Evolutionary conservation across 1,140 invertebrate species (phyloP), one percentile per base, ranked within the genome.

Genomic region (Ceratoteleas bidentatus): DNA sequence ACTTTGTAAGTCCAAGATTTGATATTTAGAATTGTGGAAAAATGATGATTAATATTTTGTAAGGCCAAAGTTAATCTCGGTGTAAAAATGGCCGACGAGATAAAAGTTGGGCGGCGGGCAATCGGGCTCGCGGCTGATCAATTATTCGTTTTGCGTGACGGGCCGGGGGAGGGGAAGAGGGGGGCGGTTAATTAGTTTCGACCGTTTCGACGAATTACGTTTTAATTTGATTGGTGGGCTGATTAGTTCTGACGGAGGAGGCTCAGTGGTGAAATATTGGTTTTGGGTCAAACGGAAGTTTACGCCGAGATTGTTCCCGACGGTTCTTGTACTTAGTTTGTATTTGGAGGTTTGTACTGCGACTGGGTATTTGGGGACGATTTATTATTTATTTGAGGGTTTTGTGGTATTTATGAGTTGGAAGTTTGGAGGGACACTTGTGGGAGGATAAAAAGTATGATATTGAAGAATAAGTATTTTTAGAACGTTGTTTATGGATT

Each of bases 11-110:
- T 66, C 64, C 61, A 75, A 79, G 76, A 80, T 84, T 84, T 80
- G 76, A 80, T 73, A 77, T 84, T 80, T 84, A 80, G 66, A 72
- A 84, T 66, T 84, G 81, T 75, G 69, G 24, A 68, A 76, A 72
- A 79, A 83, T 79, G 14, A 76, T 79, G 70, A 78, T 82, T 82
- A 77, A 82, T 82, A 77, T 77, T 82, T 73, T 58, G 58, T 34
- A 43, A 54, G 60, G 32, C 53, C 65, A 66, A 81, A 81, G 77
- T 83, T 81, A 72, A 72, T 76, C 68, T 78, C 60, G 70, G 58
- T 70, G 53, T 69, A 33, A 75, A 53, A 78, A 74, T 73, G 38
- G 40, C 52, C 32, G n/a, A 49, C 11, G 40, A 81, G 62, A 74
- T 69, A 16, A 69, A 74, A 79, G 69, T 80, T 80, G 43, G 4